phyloP scores from a whole-genome alignment of 2,797 vertebrate genomes.

The Hafferia zeledoni region DNA sequence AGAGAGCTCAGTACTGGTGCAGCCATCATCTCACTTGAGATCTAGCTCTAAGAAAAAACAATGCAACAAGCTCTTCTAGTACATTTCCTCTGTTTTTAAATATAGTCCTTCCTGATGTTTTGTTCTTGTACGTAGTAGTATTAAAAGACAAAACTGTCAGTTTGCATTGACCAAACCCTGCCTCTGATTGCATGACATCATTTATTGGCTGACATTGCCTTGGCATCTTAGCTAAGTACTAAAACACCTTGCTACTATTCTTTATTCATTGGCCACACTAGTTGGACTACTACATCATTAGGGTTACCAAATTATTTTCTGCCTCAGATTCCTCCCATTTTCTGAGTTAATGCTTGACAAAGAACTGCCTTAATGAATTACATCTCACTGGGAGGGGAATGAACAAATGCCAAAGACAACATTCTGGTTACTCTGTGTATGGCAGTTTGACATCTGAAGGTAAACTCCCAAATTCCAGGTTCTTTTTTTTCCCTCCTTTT shows the following conservation, averaged over 20 bases:
- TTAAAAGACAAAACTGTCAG: neutral
- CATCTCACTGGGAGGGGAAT: neutral
- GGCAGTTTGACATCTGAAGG: neutral
- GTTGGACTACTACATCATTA: neutral
- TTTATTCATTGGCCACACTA: neutral
- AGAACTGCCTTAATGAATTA: conserved; percentile 1
- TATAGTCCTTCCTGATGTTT: conserved; percentile 30
- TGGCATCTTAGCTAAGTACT: neutral
- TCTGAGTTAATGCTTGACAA: conserved; percentile 2
- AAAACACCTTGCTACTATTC: neutral
- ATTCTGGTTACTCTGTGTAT: neutral
- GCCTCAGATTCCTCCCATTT: neutral
- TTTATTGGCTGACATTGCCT: neutral
- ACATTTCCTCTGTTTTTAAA: conserved; percentile 29
- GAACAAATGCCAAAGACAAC: conserved; percentile 28
- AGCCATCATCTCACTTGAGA: neutral
- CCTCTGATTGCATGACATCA: neutral
- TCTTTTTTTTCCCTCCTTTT: too few relatives aligned
- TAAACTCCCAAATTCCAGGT: neutral
- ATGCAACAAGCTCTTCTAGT: neutral
- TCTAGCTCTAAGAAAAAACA: neutral
- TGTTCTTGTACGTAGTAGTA: neutral
- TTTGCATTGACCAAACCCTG: neutral
- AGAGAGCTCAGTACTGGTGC: accelerated
- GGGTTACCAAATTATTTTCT: neutral